Evolutionary conservation across 37 sponge, comb jelly and placozoan species (phyloP), one percentile per base, ranked within the genome.

Genomic region (Haliclona indistincta): DNA sequence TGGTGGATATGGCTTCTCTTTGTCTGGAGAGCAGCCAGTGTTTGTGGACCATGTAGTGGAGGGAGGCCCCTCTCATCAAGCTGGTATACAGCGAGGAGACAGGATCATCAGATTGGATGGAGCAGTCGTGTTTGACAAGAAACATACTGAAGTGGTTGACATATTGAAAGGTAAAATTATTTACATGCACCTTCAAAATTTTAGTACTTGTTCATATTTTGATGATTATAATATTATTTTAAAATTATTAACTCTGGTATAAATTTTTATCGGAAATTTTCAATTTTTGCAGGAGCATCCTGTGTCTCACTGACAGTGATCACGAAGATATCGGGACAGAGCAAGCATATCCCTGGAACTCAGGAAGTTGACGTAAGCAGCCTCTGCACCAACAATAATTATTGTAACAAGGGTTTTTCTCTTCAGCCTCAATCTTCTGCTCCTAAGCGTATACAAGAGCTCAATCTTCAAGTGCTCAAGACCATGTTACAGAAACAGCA

Each of bases 61-160:
- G 1, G 71, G 78, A 25, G 82, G 84, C 35, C 82, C 89, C 10
- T 84, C 89, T 20, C 58, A 82, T 19, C 68, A 52, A 64, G 90
- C 90, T 33, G 85, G 90, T 33, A 75, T 89, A 7, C 52, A 25
- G 0, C 40, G 62, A 2, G 80, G 80, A 25, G 90, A 89, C 41
- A 79, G 86, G 65, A 79, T 89, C 33, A 42, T 89, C 8, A 89
- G 79, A 85, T 85, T 77, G 32, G 83, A 89, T 69, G 90, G 90
- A 0, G 26, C 17, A 2, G 38, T 43, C 68, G 85, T 84, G 38
- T 65, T 83, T 60, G 66, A 74, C 35, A 74, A 79, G 71, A 80
- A 54, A 39, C 81, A 83, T 32, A 32, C 20, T 3, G 76, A 83
- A 19, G 90, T 89, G 70, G 86, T 83, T 63, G 75, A 74, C 76